A percentile compares a stretch with the other conserved stretches of the same genome.
Conservation (phyloP, 2,797 vertebrate species). For the Pterois miles region DNA sequence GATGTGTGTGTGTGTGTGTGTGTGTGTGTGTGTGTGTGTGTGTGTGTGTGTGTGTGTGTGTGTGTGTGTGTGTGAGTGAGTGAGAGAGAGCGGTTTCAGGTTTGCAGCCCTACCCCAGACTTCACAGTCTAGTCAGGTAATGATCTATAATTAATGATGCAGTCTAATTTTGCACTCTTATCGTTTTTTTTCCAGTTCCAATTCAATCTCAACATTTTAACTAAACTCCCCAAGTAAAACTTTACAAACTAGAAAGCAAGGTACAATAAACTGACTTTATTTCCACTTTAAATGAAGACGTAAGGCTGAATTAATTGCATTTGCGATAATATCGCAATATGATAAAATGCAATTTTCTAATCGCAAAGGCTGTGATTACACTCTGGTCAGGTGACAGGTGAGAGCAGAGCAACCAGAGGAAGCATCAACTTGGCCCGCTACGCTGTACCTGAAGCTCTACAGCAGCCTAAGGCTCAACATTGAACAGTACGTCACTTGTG, state of each 20-base stretch:
- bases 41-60: neutral
- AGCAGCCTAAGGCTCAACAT: too few relatives aligned
- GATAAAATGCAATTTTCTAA: too few relatives aligned
- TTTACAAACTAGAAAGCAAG: neutral
- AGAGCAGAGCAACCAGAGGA: too few relatives aligned
- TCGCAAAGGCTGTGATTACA: too few relatives aligned
- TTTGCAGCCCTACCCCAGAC: constrained; percentile 29
- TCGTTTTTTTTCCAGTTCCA: constrained; percentile 26
- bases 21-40: neutral
- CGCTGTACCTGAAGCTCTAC: too few relatives aligned
- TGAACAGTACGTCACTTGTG: too few relatives aligned
- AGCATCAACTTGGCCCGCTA: too few relatives aligned
- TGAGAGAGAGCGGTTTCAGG: neutral
- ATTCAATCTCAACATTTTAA: constrained; percentile 26
- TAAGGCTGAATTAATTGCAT: too few relatives aligned
- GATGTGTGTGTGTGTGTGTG: constrained; percentile 13
- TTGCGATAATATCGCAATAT: too few relatives aligned
- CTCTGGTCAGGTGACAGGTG: too few relatives aligned
- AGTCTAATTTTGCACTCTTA: constrained; percentile 39
- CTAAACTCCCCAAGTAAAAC: neutral
- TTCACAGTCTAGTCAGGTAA: constrained; percentile 60
- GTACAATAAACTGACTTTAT: neutral
- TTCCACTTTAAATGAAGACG: neutral
- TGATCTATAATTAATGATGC: constrained; percentile 64
- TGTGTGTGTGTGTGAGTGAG: neutral